Evolutionary conservation across 2,113 vertebrate genomes (phyloP).

Genomic region (Chrysemys picta): DNA sequence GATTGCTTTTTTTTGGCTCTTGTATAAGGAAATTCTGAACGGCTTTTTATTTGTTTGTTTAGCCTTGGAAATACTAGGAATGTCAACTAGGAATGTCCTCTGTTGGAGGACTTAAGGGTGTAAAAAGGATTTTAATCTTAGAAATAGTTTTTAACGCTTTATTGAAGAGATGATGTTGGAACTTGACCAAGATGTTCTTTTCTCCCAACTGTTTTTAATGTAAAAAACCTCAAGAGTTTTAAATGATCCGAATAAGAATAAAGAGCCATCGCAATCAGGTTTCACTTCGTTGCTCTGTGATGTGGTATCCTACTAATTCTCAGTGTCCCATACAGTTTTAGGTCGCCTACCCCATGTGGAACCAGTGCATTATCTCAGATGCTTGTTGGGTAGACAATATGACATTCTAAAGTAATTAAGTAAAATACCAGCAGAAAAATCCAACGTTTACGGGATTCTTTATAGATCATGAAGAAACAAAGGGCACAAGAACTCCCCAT

Average conservation of each 20-base stretch:
- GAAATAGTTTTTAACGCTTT: not conserved
- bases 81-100: not conserved
- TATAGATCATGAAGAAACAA: not conserved
- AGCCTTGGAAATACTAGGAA: not conserved
- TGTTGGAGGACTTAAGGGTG: accelerated
- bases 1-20: not conserved
- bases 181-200: not conserved
- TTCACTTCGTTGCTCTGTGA: not conserved
- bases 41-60: not conserved
- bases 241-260: not conserved
- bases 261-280: not conserved
- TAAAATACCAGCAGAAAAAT: not conserved
- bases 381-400: not conserved
- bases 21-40: not conserved
- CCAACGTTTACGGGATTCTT: not conserved
- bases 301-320: not conserved
- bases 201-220: too few species aligned
- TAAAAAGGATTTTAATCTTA: not conserved
- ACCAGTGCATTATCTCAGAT: not conserved
- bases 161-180: not conserved
- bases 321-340: not conserved
- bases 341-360: not conserved
- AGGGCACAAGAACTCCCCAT: not conserved
- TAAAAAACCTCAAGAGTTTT: not conserved
- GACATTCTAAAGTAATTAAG: constrained; percentile 5